A percentile compares a stretch with the other conserved stretches of the same genome.
phyloP scores from a whole-genome alignment of 2,888 invertebrate genomes.

The Cremastinae sp. region DNA sequence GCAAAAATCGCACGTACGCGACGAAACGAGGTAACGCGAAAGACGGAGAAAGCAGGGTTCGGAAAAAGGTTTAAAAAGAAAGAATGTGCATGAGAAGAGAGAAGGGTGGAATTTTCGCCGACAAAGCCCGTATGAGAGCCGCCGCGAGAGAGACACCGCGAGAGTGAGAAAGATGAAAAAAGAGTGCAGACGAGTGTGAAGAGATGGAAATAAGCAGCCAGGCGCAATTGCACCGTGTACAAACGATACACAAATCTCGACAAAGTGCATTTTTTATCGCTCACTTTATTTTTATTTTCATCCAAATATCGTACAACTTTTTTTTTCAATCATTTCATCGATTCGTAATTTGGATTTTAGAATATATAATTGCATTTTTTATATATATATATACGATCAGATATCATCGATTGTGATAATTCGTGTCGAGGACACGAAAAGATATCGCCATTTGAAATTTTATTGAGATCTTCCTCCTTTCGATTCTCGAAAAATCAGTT shows the following conservation, averaged over 20 bases:
- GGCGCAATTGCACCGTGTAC: slow-evolving; percentile 32
- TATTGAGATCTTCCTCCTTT: too few relatives aligned
- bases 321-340: neutral
- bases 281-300: neutral
- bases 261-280: slow-evolving; percentile 17
- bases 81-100: slow-evolving; percentile 59
- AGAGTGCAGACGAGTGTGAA: slow-evolving; percentile 29
- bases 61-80: slow-evolving; percentile 46
- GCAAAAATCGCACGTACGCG: slow-evolving; percentile 45
- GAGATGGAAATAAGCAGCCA: slow-evolving; percentile 43
- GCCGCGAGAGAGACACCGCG: slow-evolving; percentile 17
- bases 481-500: too few relatives aligned
- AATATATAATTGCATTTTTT: too few relatives aligned
- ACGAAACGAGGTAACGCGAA: slow-evolving; percentile 25
- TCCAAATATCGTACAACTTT: neutral
- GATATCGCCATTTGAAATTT: too few relatives aligned
- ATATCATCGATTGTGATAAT: too few relatives aligned
- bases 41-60: slow-evolving; percentile 49
- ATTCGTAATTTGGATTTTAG: too few relatives aligned
- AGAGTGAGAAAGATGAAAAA: slow-evolving; percentile 2
- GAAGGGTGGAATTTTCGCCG: slow-evolving; percentile 39
- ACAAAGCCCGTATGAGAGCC: slow-evolving; percentile 35
- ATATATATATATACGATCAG: too few relatives aligned
- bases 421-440: too few relatives aligned
- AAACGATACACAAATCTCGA: slow-evolving; percentile 36